These are phyloP conservation scores for Xylocampa areola DNA, from an alignment of 2,888 invertebrate genomes.

Conservation along the genomic window DNA sequence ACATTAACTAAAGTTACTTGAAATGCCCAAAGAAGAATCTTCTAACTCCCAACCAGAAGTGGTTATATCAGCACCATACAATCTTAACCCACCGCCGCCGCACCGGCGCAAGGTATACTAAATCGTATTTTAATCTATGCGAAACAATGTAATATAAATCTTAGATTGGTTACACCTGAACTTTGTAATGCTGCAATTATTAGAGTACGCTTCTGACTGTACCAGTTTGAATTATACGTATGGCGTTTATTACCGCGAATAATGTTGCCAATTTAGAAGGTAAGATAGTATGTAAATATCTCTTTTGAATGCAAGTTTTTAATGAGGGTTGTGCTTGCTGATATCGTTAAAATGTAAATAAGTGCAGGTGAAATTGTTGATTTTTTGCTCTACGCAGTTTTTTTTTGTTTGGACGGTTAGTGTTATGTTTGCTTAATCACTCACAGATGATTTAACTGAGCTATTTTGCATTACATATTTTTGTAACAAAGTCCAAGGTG, in stretches of 20 bases:
- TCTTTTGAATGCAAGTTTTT: conserved; percentile 38
- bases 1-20: not conserved
- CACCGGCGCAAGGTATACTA: conserved; percentile 58
- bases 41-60: conserved; percentile 13
- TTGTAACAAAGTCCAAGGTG: not conserved
- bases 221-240: conserved; percentile 42
- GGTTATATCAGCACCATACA: conserved; percentile 63
- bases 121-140: conserved; percentile 75
- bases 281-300: conserved; percentile 46
- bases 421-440: conserved; percentile 12
- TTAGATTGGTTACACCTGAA: conserved; percentile 76
- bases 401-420: not conserved
- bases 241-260: conserved; percentile 46
- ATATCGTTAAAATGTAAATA: conserved; percentile 52
- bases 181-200: conserved; percentile 73
- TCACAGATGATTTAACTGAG: not conserved
- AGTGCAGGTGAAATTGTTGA: not conserved
- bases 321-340: conserved; percentile 40
- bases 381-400: conserved; percentile 3
- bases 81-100: conserved; percentile 48
- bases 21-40: not conserved
- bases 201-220: conserved; percentile 69
- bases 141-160: conserved; percentile 78
- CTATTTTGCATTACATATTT: not conserved
- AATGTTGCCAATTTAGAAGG: conserved; percentile 48